Evolutionary conservation across 2,797 vertebrate genomes (phyloP), one percentile per base, ranked within the genome.

Genomic region (Malurus splendens): DNA sequence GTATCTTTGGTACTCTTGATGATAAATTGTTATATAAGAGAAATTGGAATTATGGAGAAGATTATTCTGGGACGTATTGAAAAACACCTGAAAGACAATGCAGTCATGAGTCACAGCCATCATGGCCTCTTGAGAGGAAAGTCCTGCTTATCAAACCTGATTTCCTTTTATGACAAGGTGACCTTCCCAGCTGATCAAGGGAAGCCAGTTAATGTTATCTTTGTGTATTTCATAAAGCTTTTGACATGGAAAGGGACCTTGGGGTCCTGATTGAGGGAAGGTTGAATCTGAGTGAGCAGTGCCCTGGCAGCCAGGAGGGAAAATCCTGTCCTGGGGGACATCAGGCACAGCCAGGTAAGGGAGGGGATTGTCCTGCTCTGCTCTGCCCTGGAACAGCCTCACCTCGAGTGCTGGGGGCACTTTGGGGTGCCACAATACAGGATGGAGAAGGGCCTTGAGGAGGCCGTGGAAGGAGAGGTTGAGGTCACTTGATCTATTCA

Each of bases 401-500:
- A 71, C 24, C 56, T 47, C 1, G 0, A 61, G 33, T 19, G 7
- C 24, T 39, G 48, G 42, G 33, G 14, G 3, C 41, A 47, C 33
- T 7, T 47, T 11, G 10, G 41, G 48, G 41, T 19, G 14, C 32
- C 50, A 55, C 41, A 55, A 4, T 6, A 20, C 2, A 45, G n/a
- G 28, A 17, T 39, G 28, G 56, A 4, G 14, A 18, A 61, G 56
- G 39, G 45, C 17, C 64, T 42, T n/a, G 55, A 68, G 38, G 45
- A 19, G 45, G 16, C 33, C 0, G 0, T 12, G 0, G 54, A 48
- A 54, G 16, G 4, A 32, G 23, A 0, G 4, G 19, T 33, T 81
- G 57, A 61, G 30, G 24, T 24, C 33, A 24, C 33, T 41, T 3
- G 33, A 13, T 8, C 19, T 62, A 57, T 17, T 81, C 33, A 54